Conservation (phyloP, 2,113 vertebrate species). For the Tiliqua scincoides region DNA sequence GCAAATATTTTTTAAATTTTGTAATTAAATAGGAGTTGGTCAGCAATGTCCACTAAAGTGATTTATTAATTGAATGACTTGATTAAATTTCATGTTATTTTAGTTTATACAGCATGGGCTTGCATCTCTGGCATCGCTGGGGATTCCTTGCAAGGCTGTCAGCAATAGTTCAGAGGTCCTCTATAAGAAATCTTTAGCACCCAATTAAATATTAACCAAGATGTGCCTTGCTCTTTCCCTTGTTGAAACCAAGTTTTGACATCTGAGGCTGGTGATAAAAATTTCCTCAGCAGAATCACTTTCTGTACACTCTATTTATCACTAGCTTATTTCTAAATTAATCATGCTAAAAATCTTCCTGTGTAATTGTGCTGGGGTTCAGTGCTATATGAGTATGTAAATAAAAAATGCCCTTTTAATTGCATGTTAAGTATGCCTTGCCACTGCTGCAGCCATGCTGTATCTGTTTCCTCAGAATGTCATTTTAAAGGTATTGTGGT, state of each 20-base stretch:
- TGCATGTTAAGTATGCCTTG: conserved; percentile 54
- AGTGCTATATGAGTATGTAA: conserved; percentile 44
- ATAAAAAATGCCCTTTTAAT: conserved; percentile 72
- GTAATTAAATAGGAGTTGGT: conserved; percentile 78
- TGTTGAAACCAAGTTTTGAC: conserved; percentile 70
- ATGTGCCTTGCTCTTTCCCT: conserved; percentile 60
- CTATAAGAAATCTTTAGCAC: conserved; percentile 70
- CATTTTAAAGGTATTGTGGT: conserved; percentile 83
- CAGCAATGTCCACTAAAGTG: conserved; percentile 75
- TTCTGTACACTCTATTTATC: conserved; percentile 65
- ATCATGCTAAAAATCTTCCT: conserved; percentile 62
- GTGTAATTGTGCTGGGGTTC: conserved; percentile 61
- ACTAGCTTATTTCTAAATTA: conserved; percentile 68
- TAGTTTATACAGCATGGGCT: conserved; percentile 71
- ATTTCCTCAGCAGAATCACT: conserved; percentile 56
- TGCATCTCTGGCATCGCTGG: conserved; percentile 64
- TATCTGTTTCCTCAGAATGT: conserved; percentile 77
- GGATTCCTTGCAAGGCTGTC: conserved; percentile 61
- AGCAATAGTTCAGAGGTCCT: conserved; percentile 67
- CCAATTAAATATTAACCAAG: conserved; percentile 75
- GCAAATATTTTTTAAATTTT: conserved; percentile 84
- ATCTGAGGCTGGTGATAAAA: conserved; percentile 63
- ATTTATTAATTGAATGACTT: conserved; percentile 82
- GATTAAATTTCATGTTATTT: conserved; percentile 80
- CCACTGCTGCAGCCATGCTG: conserved; percentile 53